phyloP scores from a whole-genome alignment of 2,113 vertebrate species.

The Grallaria varia region DNA sequence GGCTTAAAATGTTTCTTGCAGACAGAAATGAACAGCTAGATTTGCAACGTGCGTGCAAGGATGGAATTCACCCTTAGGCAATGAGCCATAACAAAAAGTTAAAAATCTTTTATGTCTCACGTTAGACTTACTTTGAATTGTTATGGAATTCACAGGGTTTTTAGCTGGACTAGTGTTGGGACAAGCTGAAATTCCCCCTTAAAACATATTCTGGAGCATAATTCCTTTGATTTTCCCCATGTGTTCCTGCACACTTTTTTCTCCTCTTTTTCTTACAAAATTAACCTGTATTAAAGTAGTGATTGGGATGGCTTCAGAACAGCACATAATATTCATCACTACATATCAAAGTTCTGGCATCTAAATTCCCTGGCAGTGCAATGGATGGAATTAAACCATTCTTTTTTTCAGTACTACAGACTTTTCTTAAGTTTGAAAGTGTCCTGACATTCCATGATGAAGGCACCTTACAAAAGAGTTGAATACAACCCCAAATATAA shows the following conservation, averaged over 20 bases:
- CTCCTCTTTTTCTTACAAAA: background rate
- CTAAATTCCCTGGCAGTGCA: background rate
- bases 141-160: background rate
- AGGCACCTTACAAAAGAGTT: background rate
- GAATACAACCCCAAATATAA: background rate
- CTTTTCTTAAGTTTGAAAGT: background rate
- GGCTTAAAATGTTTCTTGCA: background rate
- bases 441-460: background rate
- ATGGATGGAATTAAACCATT: background rate
- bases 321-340: background rate
- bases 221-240: background rate
- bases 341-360: background rate
- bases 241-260: background rate
- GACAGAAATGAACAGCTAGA: background rate
- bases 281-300: background rate
- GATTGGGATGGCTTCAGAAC: background rate
- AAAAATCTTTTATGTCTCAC: background rate
- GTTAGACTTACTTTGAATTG: background rate
- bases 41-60: background rate
- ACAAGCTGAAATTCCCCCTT: background rate
- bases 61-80: background rate
- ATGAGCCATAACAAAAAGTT: background rate
- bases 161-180: background rate
- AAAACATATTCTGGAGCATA: background rate
- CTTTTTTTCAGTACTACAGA: background rate